These are phyloP conservation scores for Diarsia brunnea DNA, from an alignment of 2,888 invertebrate genomes.

Conservation along the genomic window DNA sequence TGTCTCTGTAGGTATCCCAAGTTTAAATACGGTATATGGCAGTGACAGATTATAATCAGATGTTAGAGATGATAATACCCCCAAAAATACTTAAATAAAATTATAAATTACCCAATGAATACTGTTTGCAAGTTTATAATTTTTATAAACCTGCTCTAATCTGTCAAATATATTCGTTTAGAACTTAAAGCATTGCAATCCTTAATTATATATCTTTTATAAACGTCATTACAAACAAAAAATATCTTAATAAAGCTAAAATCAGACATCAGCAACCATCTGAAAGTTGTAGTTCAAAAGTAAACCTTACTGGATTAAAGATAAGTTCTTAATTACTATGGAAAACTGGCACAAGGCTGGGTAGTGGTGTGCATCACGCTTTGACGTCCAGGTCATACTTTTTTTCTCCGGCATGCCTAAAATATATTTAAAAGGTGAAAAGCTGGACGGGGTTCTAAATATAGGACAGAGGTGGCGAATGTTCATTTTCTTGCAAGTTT, in stretches of 20 bases:
- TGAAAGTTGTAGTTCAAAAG: slow-evolving; percentile 51
- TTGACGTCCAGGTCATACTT: slow-evolving; percentile 86
- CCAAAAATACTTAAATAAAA: slow-evolving; percentile 7
- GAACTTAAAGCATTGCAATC: slow-evolving; percentile 40
- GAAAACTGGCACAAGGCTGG: slow-evolving; percentile 57
- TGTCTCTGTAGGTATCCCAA: slow-evolving; percentile 14
- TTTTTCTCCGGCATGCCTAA: slow-evolving; percentile 87
- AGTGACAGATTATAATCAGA: slow-evolving; percentile 31
- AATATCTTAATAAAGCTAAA: slow-evolving; percentile 51
- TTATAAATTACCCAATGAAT: slow-evolving; percentile 33
- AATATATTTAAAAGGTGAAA: slow-evolving; percentile 69
- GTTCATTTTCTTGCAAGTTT: not conserved
- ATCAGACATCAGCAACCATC: slow-evolving; percentile 50
- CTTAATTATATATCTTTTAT: slow-evolving; percentile 17
- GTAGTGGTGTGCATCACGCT: slow-evolving; percentile 77
- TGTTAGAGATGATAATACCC: slow-evolving; percentile 5
- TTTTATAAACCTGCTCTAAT: slow-evolving; percentile 22
- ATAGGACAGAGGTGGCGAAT: slow-evolving; percentile 63
- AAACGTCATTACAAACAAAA: slow-evolving; percentile 30
- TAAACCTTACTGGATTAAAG: slow-evolving; percentile 63
- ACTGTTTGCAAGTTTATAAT: slow-evolving; percentile 38
- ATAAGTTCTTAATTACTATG: slow-evolving; percentile 64
- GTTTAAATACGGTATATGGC: slow-evolving; percentile 26
- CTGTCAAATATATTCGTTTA: slow-evolving; percentile 16
- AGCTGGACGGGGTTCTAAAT: slow-evolving; percentile 50